Evolutionary conservation across 2,113 vertebrate genomes (phyloP).

Genomic region (Channa argus): DNA sequence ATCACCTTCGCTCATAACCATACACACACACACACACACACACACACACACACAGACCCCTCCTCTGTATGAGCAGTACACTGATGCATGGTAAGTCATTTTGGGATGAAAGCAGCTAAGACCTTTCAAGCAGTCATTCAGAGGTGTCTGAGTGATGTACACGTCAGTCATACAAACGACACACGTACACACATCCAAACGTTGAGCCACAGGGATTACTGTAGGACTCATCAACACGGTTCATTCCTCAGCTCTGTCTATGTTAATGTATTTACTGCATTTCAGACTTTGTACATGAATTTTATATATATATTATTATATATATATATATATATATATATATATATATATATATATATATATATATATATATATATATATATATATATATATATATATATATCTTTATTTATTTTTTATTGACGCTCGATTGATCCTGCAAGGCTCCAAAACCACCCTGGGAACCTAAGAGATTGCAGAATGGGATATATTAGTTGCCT

Average conservation of each 20-base stretch:
- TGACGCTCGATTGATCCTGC: not conserved
- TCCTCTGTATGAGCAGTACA: not conserved
- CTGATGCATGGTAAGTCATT: conserved; percentile 45
- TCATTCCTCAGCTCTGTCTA: not conserved
- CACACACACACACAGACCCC: not conserved
- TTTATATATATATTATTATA: too few relatives aligned
- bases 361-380: too few relatives aligned
- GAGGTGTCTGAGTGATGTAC: conserved; percentile 37
- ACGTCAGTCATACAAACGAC: conserved; percentile 27
- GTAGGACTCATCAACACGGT: conserved; percentile 13
- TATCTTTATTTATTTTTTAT: too few relatives aligned
- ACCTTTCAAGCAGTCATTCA: conserved; percentile 28
- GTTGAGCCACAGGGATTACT: conserved; percentile 6
- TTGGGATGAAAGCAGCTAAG: conserved; percentile 26
- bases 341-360: too few relatives aligned
- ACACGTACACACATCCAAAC: conserved; percentile 14
- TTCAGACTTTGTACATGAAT: not conserved
- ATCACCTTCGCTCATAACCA: conserved; percentile 36
- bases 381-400: too few relatives aligned
- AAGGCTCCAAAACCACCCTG: not conserved
- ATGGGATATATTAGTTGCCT: not conserved
- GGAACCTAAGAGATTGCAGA: not conserved
- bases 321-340: too few relatives aligned
- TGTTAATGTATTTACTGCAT: not conserved
- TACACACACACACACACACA: conserved; percentile 32